A percentile compares a stretch with the other conserved stretches of the same genome.
phyloP scores from a whole-genome alignment of 2,888 invertebrate species.

The Digitonthophagus gazella region DNA sequence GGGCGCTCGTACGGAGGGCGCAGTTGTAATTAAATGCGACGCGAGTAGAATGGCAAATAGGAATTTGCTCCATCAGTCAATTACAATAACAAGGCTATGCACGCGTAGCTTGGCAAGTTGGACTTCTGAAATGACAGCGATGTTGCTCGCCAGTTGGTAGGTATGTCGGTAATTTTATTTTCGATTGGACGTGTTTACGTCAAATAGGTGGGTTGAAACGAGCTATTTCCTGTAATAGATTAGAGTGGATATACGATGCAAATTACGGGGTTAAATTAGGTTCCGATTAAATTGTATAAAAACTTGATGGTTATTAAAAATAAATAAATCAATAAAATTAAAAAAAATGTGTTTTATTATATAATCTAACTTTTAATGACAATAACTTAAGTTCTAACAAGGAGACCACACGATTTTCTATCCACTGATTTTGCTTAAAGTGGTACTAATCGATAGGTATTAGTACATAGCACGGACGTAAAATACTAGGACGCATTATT shows the following conservation, averaged over 20 bases:
- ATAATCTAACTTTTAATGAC: too few species aligned
- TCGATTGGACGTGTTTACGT: background rate
- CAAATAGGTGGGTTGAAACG: background rate
- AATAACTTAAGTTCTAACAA: too few species aligned
- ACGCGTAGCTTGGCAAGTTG: background rate
- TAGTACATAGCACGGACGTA: too few species aligned
- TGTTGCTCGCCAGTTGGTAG: background rate
- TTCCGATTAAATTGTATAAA: background rate
- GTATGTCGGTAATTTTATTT: slow-evolving; percentile 1
- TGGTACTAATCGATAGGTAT: too few species aligned
- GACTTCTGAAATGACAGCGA: background rate
- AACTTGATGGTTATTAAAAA: too few species aligned
- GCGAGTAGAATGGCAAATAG: slow-evolving; percentile 17
- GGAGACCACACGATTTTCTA: too few species aligned
- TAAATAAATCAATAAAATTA: too few species aligned
- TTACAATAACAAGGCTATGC: slow-evolving; percentile 20
- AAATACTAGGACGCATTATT: too few species aligned
- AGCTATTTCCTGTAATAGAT: background rate
- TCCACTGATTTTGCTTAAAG: too few species aligned
- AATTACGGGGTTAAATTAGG: background rate
- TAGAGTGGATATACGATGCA: background rate
- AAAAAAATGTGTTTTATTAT: too few species aligned
- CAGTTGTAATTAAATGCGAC: slow-evolving; percentile 18
- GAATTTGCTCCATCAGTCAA: slow-evolving; percentile 24
- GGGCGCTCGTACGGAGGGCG: background rate